Evolutionary conservation across 2,888 invertebrate genomes (phyloP), one percentile per base, ranked within the genome.

Genomic region (Hemicrepidius hirtus): DNA sequence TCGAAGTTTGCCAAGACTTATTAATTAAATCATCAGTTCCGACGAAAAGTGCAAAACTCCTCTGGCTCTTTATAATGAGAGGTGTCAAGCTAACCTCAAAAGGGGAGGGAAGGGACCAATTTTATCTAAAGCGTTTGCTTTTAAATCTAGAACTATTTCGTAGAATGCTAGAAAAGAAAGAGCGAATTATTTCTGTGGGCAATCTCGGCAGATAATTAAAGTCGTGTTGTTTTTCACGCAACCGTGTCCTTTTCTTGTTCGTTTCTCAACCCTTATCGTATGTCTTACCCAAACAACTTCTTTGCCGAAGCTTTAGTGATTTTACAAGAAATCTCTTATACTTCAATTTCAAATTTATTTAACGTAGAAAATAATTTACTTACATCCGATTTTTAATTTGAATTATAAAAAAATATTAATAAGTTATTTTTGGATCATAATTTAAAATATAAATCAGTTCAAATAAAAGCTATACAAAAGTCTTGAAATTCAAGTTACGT

Each of bases 141-240:
- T 37, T 4, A 20, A 37, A 18, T 57, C 40, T 37, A 57, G 13
- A 12, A 37, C 57, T 57, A 57, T 16, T 66, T 66, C 28, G 41
- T 49, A 16, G 65, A 20, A 37, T 20, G 37, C 57, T 66, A 55
- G 41, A 66, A 57, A 66, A 44, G 57, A 57, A 55, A 40, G 53
- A 66, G 44, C 44, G 53, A 66, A 66, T 66, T 41, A 66, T 66
- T 66, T 66, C 66, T 66, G 57, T 57, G 35, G 55, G 44, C 66
- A 57, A 66, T 66, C 57, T 66, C 66, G 44, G 66, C 53, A 57
- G 57, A 66, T 57, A 66, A 66, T 66, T 66, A 66, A 66, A 66
- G 66, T 57, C 66, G 37, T 55, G 66, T 66, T 53, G 66, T 66
- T 66, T 66, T 66, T 66, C 57, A 66, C 53, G 44, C 64, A 66